phyloP scores from a whole-genome alignment of 2,113 vertebrate genomes.

The Tyrannus savana region DNA sequence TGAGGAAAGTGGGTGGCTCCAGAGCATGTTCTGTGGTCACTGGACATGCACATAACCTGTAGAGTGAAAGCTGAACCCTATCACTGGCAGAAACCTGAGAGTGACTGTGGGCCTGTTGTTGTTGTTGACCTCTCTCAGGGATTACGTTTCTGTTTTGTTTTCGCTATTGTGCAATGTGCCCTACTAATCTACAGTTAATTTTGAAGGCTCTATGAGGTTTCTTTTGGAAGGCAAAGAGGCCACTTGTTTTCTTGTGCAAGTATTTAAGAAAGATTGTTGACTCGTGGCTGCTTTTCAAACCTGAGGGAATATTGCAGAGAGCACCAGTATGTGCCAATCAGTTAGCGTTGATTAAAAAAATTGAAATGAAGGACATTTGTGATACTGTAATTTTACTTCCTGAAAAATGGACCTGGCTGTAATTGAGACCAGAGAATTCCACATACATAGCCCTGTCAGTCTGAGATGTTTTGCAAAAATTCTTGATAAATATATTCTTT shows the following conservation, averaged over 20 bases:
- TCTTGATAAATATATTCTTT: background rate
- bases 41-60: background rate
- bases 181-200: background rate
- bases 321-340: background rate
- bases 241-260: background rate
- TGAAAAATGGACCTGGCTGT: background rate
- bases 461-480: background rate
- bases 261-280: background rate
- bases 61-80: background rate
- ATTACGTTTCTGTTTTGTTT: conserved; percentile 22
- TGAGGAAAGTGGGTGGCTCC: background rate
- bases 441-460: background rate
- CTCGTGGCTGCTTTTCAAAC: conserved; percentile 7
- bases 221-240: background rate
- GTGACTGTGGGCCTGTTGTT: background rate
- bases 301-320: background rate
- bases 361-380: background rate
- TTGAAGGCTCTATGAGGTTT: background rate
- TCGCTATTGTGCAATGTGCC: background rate
- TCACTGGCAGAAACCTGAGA: background rate
- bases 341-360: background rate
- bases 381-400: background rate
- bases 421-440: background rate
- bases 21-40: background rate
- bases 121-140: conserved; percentile 7